Base-by-base conservation (phyloP, 1,140 invertebrate species). In the Kradibia gibbosae region DNA sequence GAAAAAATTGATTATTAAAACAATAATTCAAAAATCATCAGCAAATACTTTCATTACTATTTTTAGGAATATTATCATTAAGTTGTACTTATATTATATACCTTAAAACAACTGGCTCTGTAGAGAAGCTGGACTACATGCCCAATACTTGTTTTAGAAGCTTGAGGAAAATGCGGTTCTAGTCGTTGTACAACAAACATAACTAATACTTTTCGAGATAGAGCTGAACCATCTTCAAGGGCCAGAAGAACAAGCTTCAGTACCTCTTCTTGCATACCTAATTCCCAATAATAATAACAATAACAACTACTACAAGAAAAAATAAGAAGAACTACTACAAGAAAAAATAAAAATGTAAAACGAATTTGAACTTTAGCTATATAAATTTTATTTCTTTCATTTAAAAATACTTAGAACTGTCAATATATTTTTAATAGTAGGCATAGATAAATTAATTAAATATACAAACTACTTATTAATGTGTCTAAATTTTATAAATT, bases 61-160 rank as follows among this genome's bases (percentile, higher is more conserved):
- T 8, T 57, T 57, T 57, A 57, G 20, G 25, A 25, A 57, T 2
- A 57, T 25, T 1, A 25, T 60, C 0, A 60, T 13, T 10, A 31
- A 74, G 55, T 17, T 73, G 53, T 48, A 53, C 28, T 15, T 34
- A 22, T 53, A 75, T 28, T 36, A 53, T 28, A 84, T 91, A 98
- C 97, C 93, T 99, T 99, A 89, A 99, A 99, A 92, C 98, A 99
- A 77, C 97, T 99, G 60, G 98, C 98, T 85, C 99, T 93, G 88
- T 99, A 99, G 0, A 99, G 92, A 22, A 99, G 93, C 90, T 99
- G 99, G 31, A 99, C 98, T 48, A 99, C 98, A 92, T 99, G 99
- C 3, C 99, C 99, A 87, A 99, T 99, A 87, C 97, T 98, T 11
- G 98, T 99, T 92, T 99, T 99, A 8, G 98, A 99, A 65, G 98